Percentiles rank a stretch among this genome's conserved stretches.
These are phyloP conservation scores for mouse (Mus musculus) DNA, from an alignment of 2,113 vertebrate species.

Conservation along the genomic window DNA sequence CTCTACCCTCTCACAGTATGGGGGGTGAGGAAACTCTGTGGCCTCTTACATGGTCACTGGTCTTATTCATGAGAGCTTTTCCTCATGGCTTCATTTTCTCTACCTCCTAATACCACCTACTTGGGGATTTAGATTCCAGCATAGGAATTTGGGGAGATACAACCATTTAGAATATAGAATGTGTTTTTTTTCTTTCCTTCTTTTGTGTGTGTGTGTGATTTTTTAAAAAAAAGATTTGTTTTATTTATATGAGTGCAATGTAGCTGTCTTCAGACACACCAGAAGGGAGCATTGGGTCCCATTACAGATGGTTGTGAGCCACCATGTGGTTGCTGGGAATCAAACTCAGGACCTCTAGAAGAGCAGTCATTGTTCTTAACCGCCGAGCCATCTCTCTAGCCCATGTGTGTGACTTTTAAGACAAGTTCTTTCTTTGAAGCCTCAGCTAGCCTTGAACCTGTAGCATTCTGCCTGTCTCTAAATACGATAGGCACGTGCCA, in stretches of 20 bases:
- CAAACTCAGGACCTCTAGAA: too few relatives aligned
- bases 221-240: not conserved
- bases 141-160: not conserved
- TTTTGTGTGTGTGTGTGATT: not conserved
- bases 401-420: not conserved
- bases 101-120: not conserved
- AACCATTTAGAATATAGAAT: not conserved
- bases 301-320: too few relatives aligned
- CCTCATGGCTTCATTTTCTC: not conserved
- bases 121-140: not conserved
- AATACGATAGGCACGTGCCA: not conserved
- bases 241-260: too few relatives aligned
- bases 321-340: too few relatives aligned
- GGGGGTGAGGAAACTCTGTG: not conserved
- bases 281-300: too few relatives aligned
- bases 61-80: not conserved
- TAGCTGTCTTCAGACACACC: too few relatives aligned
- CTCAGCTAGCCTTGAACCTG: not conserved
- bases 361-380: too few relatives aligned
- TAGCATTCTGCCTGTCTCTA: not conserved
- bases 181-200: not conserved
- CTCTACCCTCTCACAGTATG: not conserved
- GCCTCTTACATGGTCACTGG: not conserved
- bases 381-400: too few relatives aligned
- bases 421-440: not conserved